Evolutionary conservation across 2,797 vertebrate genomes (phyloP).

Genomic region (Tangara arthus): DNA sequence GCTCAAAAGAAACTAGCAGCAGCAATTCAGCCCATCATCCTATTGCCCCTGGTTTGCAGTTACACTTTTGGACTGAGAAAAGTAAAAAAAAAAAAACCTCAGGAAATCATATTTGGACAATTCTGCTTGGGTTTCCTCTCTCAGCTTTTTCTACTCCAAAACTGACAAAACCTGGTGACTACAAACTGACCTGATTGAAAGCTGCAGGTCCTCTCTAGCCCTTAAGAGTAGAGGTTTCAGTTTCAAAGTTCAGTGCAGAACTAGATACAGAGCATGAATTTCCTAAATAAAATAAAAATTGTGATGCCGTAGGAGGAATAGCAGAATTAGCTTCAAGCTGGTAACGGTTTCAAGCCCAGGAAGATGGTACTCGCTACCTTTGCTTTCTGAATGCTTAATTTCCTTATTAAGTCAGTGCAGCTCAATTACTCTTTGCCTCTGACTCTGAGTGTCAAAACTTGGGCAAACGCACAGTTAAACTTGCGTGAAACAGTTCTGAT

Average conservation of each 20-base stretch:
- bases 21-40: neutral
- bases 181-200: neutral
- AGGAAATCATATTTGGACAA: neutral
- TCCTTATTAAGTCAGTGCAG: neutral
- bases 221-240: neutral
- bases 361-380: constrained; percentile 2
- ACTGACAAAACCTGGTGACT: neutral
- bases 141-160: neutral
- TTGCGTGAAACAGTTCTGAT: neutral
- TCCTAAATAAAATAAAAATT: neutral
- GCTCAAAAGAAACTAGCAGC: neutral
- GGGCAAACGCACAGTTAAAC: neutral
- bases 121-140: neutral
- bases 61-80: neutral
- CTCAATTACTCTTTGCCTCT: neutral
- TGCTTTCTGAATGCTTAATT: constrained; percentile 31
- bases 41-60: neutral
- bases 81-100: neutral
- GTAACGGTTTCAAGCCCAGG: neutral
- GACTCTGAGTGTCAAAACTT: neutral
- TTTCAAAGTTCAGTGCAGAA: neutral
- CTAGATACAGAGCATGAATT: neutral
- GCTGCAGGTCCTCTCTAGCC: neutral
- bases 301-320: neutral
- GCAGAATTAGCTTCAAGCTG: constrained; percentile 22